A percentile compares a stretch with the other conserved stretches of the same genome.
phyloP scores from a whole-genome alignment of 2,888 invertebrate species.

The Aspidiotus rigidus region DNA sequence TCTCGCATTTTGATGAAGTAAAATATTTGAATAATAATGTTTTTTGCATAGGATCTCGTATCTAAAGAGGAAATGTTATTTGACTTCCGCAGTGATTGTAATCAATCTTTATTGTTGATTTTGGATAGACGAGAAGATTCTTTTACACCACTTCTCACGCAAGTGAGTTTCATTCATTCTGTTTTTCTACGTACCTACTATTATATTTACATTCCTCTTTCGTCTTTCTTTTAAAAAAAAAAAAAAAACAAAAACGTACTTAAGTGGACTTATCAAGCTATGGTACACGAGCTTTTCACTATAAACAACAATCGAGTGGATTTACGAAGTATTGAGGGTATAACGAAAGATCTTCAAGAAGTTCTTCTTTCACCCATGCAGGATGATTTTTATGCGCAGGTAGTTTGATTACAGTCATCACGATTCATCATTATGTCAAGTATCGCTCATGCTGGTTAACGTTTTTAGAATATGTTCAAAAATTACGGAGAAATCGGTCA shows the following conservation, averaged over 20 bases:
- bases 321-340: constrained; percentile 71
- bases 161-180: constrained; percentile 45
- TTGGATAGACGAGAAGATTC: constrained; percentile 91
- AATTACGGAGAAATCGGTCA: constrained; percentile 99
- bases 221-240: neutral
- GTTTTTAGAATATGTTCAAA: constrained; percentile 70
- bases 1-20: too few species aligned
- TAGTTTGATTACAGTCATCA: constrained; percentile 42
- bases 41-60: constrained; percentile 56
- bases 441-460: constrained; percentile 9
- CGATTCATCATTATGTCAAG: neutral
- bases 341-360: constrained; percentile 81
- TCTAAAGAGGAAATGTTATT: constrained; percentile 79
- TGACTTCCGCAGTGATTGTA: constrained; percentile 61
- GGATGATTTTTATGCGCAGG: constrained; percentile 92
- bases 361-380: constrained; percentile 90
- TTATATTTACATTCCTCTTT: neutral
- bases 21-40: neutral
- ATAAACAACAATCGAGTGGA: constrained; percentile 91
- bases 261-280: constrained; percentile 99
- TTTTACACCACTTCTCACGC: constrained; percentile 87
- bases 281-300: constrained; percentile 94
- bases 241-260: too few species aligned
- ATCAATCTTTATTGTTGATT: constrained; percentile 63
- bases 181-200: constrained; percentile 1